A percentile compares a stretch with the other conserved stretches of the same genome.
These are phyloP conservation scores for Gonatopus flavifemur DNA, from an alignment of 1,140 invertebrate genomes.

Conservation along the genomic window DNA sequence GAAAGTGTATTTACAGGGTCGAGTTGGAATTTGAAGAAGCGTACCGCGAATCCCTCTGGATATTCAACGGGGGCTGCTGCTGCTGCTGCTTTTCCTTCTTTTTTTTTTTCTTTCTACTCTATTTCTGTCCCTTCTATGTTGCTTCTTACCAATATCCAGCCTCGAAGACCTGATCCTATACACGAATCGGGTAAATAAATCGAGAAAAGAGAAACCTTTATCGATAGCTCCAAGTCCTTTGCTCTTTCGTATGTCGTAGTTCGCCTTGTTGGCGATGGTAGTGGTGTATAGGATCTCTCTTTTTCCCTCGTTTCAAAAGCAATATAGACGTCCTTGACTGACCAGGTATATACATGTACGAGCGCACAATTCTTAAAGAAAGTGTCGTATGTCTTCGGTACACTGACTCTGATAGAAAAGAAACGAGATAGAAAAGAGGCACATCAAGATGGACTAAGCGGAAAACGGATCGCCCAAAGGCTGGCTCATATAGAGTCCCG, in stretches of 20 bases:
- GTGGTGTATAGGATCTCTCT: no score
- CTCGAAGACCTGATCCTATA: no score
- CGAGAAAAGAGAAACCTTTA: constrained; percentile 12
- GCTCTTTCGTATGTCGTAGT: no score
- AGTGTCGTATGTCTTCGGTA: no score
- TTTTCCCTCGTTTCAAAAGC: constrained; percentile 19
- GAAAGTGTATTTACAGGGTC: background rate
- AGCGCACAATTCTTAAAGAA: no score
- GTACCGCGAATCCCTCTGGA: background rate
- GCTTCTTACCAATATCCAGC: no score
- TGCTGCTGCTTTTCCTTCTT: background rate
- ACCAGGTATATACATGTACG: no score
- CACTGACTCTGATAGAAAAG: no score
- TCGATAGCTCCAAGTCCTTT: constrained; percentile 15
- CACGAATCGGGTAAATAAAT: constrained; percentile 13
- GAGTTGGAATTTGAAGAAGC: constrained; percentile 3
- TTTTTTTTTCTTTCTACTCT: no score
- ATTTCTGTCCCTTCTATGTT: no score
- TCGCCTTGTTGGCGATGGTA: no score
- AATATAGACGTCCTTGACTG: constrained; percentile 20
- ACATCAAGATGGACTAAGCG: constrained; percentile 6
- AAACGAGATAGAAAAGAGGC: no score
- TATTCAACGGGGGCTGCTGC: constrained; percentile 12
- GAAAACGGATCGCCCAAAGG: constrained; percentile 13
- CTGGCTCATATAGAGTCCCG: constrained; percentile 29